Base-by-base conservation (phyloP, 2,113 vertebrate genomes). In the Caracal caracal region DNA sequence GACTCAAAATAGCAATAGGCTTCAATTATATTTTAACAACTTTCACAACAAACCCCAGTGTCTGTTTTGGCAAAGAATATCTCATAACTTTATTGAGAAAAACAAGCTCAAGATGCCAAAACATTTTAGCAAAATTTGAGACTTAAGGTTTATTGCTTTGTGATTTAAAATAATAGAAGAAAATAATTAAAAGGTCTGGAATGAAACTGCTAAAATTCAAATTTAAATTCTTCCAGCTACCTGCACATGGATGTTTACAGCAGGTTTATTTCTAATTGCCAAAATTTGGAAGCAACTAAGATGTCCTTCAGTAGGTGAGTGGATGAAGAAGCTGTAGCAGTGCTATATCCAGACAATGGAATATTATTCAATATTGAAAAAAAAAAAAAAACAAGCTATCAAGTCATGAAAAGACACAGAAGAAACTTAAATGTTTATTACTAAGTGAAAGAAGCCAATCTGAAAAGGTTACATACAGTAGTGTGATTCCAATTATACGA, bases 11-110 rank as follows among this genome's bases (percentile, higher is more conserved):
- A 95, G 75, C 85, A 92, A 35, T 97, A 51, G 93, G 86, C 90
- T 95, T 98, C 89, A 96, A 68, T 70, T 96, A 73, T 80, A 93
- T 96, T 97, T 98, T 95, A 98, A 98, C 88, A 47, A 81, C 75
- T 91, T 98, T 97, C 97, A 97, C 96, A 94, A 94, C 95, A 98
- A 98, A 95, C 53, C 75, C 70, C 85, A 97, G 51, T 95, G 94
- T 97, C 92, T 97, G 81, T 93, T 95, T 93, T 97, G 96, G 97
- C 97, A 98, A 96, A 89, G 93, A 63, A 0, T 47, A 10, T 94
- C 92, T 95, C 93, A 53, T 95, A 97, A 98, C 93, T 98, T 94
- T 97, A 97, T 97, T 93, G 97, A 91, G 65, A 94, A 97, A 98
- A 98, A 97, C 61, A 97, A 96, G 49, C 26, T 93, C 76, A 88